Evolutionary conservation across 2,113 vertebrate species (phyloP), one percentile per base, ranked within the genome.

Genomic region (Bungarus multicinctus): DNA sequence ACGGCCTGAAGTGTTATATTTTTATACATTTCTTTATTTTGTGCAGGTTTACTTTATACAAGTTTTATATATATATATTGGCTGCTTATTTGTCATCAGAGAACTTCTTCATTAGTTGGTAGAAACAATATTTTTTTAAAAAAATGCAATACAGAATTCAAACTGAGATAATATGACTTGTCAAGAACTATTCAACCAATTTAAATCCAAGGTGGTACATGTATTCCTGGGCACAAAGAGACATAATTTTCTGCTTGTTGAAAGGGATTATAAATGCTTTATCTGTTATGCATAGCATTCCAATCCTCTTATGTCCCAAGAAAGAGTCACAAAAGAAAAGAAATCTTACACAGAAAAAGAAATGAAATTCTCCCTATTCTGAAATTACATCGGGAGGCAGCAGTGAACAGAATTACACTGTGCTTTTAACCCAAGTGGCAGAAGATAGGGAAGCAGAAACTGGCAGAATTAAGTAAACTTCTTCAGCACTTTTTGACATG

Each of bases 381-480:
- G 27, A 92, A 39, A 0, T 0, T 2, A 53, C 34, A 50, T 89
- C 91, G 27, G 16, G n/a, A 47, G 93, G 86, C 53, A n/a, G 43
- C 85, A 60, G 20, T 30, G 53, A 9, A 3, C 0, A 14, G 91
- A 88, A n/a, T 0, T 1, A 4, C 0, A 0, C n/a, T 22, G 9
- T 1, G 25, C 30, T 54, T 60, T 93, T 93, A 92, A 4, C 22
- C 89, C 43, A 23, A 53, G 45, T 88, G 47, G 16, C 1, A 55
- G 88, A 11, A 39, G 7, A 34, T 30, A 57, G 11, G 60, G 30
- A n/a, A 16, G 47, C 30, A 12, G 45, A n/a, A 85, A 43, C 27
- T 16, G 39, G 11, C 0, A 88, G 47, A 92, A 50, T 23, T 53
- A 92, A 88, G 52, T 34, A 12, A 0, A 0, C 0, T 12, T 45